Evolutionary conservation across 2,888 invertebrate genomes (phyloP).

Genomic region (Troides aeacus): DNA sequence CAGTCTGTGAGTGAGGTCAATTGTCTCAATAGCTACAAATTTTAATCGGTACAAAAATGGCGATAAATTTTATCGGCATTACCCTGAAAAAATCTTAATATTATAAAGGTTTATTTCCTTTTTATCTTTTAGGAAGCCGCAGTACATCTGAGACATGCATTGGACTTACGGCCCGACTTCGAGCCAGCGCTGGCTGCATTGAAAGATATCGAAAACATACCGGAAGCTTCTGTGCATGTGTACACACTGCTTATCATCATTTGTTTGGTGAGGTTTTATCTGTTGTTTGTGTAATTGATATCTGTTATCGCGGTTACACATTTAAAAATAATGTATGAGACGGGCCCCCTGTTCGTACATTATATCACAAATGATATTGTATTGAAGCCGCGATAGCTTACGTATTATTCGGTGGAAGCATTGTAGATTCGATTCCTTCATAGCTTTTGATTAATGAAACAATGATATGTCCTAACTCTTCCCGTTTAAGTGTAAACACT

Average conservation of each 20-base stretch:
- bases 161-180: constrained; percentile 92
- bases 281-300: constrained; percentile 2
- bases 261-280: constrained; percentile 83
- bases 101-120: too few species aligned
- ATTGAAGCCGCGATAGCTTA: too few species aligned
- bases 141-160: constrained; percentile 88
- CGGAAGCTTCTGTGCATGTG: constrained; percentile 89
- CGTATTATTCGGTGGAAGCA: too few species aligned
- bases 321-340: not conserved
- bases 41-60: too few species aligned
- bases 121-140: constrained; percentile 84
- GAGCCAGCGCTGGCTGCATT: constrained; percentile 89
- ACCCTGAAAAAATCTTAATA: too few species aligned
- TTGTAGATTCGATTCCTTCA: too few species aligned
- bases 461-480: too few species aligned
- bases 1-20: too few species aligned
- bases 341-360: not conserved
- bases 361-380: not conserved
- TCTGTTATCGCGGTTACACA: not conserved
- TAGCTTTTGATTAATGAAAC: too few species aligned
- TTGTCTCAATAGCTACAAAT: too few species aligned
- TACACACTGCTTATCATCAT: constrained; percentile 93
- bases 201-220: constrained; percentile 89
- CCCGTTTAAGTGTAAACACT: too few species aligned
- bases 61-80: too few species aligned